Conservation (phyloP, 2,888 invertebrate species). For the Morpho achilles region DNA sequence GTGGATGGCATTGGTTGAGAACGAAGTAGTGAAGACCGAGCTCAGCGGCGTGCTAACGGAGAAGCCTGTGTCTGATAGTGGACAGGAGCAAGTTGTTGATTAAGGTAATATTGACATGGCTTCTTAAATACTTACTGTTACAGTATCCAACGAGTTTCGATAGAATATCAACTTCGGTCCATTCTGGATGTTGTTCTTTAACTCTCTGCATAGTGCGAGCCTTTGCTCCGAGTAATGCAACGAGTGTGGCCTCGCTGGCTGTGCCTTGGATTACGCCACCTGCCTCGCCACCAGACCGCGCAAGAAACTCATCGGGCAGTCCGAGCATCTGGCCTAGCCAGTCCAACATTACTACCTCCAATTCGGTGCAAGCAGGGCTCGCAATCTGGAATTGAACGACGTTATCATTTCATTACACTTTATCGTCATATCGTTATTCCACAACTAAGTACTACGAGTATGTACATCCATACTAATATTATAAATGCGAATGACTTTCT, state of each 20-base stretch:
- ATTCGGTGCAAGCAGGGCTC: constrained; percentile 96
- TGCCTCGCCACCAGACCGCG: constrained; percentile 89
- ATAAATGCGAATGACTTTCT: too few species aligned
- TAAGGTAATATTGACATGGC: background rate
- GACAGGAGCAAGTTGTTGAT: too few species aligned
- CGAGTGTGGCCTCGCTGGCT: constrained; percentile 96
- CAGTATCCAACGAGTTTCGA: constrained; percentile 92
- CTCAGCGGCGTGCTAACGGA: too few species aligned
- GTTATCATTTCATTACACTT: too few species aligned
- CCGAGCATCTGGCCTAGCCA: constrained; percentile 97
- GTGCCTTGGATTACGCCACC: constrained; percentile 96
- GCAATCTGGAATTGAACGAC: constrained; percentile 82
- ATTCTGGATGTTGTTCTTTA: constrained; percentile 86
- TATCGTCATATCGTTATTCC: too few species aligned
- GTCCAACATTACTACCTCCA: constrained; percentile 96
- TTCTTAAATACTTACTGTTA: constrained; percentile 82
- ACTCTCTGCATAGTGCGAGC: constrained; percentile 83
- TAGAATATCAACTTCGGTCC: constrained; percentile 85
- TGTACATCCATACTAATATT: too few species aligned
- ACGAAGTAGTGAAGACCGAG: too few species aligned
- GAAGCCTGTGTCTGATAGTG: too few species aligned
- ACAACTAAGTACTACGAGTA: too few species aligned
- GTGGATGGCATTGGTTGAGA: too few species aligned
- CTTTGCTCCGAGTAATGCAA: constrained; percentile 94
- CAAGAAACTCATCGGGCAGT: constrained; percentile 90